Percentiles rank a stretch among this genome's conserved stretches.
phyloP scores from a whole-genome alignment of 1,140 invertebrate species.

The Alviniconcha marisindica region DNA sequence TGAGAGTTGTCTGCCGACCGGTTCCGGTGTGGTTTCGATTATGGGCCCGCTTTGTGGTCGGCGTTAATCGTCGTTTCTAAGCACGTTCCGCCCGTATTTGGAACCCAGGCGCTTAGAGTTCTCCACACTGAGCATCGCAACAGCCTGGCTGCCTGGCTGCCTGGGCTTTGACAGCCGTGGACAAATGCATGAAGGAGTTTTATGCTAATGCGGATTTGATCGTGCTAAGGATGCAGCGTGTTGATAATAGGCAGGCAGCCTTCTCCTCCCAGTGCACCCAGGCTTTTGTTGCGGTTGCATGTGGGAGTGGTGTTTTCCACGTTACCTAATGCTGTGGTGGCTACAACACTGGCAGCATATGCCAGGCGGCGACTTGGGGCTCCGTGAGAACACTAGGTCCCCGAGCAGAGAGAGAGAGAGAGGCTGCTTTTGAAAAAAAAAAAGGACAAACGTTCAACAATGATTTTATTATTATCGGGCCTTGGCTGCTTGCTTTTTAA shows the following conservation, averaged over 20 bases:
- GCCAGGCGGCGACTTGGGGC: neutral
- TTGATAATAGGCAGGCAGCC: neutral
- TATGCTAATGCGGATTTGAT: slow-evolving; percentile 22
- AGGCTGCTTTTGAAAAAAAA: too few species aligned
- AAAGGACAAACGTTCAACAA: too few species aligned
- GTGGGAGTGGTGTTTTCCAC: neutral
- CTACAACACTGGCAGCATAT: neutral
- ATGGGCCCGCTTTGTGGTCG: neutral
- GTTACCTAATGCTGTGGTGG: neutral
- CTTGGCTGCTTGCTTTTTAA: too few species aligned
- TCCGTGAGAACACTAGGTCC: too few species aligned
- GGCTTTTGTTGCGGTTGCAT: slow-evolving; percentile 8
- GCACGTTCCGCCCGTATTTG: slow-evolving; percentile 6
- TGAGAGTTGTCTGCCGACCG: neutral
- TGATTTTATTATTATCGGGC: too few species aligned
- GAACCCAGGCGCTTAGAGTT: neutral
- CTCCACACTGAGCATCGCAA: too few species aligned
- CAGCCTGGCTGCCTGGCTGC: too few species aligned
- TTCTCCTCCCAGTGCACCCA: neutral
- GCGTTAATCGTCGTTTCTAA: slow-evolving; percentile 15
- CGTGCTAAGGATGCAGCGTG: neutral
- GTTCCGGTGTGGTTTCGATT: slow-evolving; percentile 15
- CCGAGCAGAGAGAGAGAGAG: too few species aligned
- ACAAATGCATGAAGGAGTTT: neutral
- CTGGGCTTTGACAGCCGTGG: too few species aligned